A percentile compares a stretch with the other conserved stretches of the same genome.
phyloP scores from a whole-genome alignment of 2,797 vertebrate genomes.

The Meda fulgida region DNA sequence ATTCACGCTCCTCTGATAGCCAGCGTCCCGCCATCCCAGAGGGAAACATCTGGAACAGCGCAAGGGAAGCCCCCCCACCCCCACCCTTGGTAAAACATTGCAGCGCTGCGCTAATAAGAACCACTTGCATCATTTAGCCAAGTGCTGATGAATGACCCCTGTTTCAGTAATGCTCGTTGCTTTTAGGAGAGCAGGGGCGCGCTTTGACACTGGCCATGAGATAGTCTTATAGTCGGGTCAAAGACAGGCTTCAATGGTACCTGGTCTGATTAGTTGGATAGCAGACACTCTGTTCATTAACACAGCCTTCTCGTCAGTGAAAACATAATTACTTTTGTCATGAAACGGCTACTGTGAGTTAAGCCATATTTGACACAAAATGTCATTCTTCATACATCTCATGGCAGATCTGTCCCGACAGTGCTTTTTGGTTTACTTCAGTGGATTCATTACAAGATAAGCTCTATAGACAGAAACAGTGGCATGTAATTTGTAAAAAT shows the following conservation, averaged over 20 bases:
- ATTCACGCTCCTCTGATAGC: slow-evolving; percentile 43
- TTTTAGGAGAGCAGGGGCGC: slow-evolving; percentile 14
- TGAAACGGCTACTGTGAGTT: slow-evolving; percentile 31
- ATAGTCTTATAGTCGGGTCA: slow-evolving; percentile 40
- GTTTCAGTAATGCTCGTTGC: slow-evolving; percentile 41
- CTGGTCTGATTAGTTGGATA: slow-evolving; percentile 3
- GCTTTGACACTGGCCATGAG: slow-evolving; percentile 37
- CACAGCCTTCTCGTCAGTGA: not conserved
- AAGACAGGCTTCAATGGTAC: not conserved
- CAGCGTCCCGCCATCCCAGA: slow-evolving; percentile 41
- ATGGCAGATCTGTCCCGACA: slow-evolving; percentile 4
- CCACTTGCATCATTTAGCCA: slow-evolving; percentile 57
- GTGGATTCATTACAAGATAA: not conserved
- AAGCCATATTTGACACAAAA: slow-evolving; percentile 37
- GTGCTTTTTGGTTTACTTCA: slow-evolving; percentile 8
- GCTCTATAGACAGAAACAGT: not conserved
- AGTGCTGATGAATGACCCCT: slow-evolving; percentile 56
- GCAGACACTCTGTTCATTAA: slow-evolving; percentile 9
- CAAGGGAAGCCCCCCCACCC: slow-evolving; percentile 36
- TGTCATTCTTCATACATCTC: not conserved
- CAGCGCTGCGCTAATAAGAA: slow-evolving; percentile 59
- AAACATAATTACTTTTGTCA: slow-evolving; percentile 8
- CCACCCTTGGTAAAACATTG: slow-evolving; percentile 52
- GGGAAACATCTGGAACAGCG: slow-evolving; percentile 58
- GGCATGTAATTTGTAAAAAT: not conserved